These are phyloP conservation scores for Ciona savignyi DNA, from an alignment of 23 tunicate genomes.

Conservation along the genomic window DNA sequence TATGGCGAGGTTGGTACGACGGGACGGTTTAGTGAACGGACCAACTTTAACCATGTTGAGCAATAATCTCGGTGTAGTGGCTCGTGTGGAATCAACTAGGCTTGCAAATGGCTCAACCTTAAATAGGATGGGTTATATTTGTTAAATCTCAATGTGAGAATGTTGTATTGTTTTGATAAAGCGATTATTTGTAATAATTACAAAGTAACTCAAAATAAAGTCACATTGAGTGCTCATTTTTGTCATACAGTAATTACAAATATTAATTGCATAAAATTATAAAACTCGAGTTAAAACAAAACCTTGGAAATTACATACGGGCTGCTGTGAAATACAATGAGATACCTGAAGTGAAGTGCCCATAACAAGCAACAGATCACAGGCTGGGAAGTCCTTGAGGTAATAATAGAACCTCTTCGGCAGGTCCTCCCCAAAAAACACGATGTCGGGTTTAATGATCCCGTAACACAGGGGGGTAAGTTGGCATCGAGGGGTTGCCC, in stretches of 20 bases:
- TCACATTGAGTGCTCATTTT: too few relatives aligned
- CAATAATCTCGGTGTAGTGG: slow-evolving; percentile 50
- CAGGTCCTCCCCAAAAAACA: slow-evolving; percentile 90
- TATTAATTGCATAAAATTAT: too few relatives aligned
- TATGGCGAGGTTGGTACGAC: slow-evolving; percentile 40
- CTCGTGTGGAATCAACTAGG: slow-evolving; percentile 43
- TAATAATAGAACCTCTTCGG: slow-evolving; percentile 78
- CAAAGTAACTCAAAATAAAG: too few relatives aligned
- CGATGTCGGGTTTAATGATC: slow-evolving; percentile 88
- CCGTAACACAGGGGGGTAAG: slow-evolving; percentile 59
- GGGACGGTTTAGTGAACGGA: slow-evolving; percentile 38
- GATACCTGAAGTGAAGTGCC: slow-evolving; percentile 88
- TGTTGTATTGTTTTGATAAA: too few relatives aligned
- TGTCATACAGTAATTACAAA: too few relatives aligned
- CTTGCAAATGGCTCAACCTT: slow-evolving; percentile 93
- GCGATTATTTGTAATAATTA: too few relatives aligned
- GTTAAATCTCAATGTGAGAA: too few relatives aligned
- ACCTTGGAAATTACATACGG: too few relatives aligned
- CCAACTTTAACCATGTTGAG: slow-evolving; percentile 72
- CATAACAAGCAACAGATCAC: slow-evolving; percentile 82
- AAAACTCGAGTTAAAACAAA: too few relatives aligned
- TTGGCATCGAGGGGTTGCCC: slow-evolving; percentile 53
- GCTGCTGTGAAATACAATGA: too few relatives aligned
- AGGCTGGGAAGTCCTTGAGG: slow-evolving; percentile 64
- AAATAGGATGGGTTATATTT: too few relatives aligned